Conservation (phyloP, 2,113 vertebrate genomes). For the Vidua chalybeata region DNA sequence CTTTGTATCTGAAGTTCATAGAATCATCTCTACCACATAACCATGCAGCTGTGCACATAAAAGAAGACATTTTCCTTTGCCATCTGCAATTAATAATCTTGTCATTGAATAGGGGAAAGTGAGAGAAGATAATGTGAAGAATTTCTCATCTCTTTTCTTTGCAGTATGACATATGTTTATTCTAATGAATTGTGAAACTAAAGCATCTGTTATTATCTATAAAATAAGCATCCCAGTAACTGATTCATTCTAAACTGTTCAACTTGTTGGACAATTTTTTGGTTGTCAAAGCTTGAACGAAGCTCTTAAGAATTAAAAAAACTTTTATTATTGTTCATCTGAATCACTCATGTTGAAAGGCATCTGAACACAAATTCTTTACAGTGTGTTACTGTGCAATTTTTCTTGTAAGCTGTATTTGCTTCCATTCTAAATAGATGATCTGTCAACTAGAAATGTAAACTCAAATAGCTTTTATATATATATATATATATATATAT, state of each 20-base stretch:
- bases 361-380: not conserved
- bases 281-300: not conserved
- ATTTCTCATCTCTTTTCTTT: slow-evolving; percentile 8
- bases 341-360: not conserved
- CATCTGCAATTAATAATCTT: slow-evolving; percentile 31
- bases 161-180: slow-evolving; percentile 13
- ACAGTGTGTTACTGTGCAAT: not conserved
- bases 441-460: not conserved
- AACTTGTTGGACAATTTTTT: not conserved
- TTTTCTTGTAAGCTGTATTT: not conserved
- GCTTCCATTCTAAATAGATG: not conserved
- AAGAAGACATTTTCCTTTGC: slow-evolving; percentile 1
- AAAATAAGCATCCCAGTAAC: not conserved
- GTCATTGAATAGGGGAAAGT: not conserved
- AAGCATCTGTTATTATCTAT: not conserved
- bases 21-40: not conserved
- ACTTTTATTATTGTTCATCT: not conserved
- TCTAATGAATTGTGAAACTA: not conserved
- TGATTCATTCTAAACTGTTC: not conserved
- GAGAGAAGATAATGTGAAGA: not conserved
- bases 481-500: not conserved
- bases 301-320: not conserved
- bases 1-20: not conserved
- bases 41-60: not conserved
- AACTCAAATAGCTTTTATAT: not conserved